phyloP scores from a whole-genome alignment of 2,113 vertebrate genomes.

The Anoplopoma fimbria region DNA sequence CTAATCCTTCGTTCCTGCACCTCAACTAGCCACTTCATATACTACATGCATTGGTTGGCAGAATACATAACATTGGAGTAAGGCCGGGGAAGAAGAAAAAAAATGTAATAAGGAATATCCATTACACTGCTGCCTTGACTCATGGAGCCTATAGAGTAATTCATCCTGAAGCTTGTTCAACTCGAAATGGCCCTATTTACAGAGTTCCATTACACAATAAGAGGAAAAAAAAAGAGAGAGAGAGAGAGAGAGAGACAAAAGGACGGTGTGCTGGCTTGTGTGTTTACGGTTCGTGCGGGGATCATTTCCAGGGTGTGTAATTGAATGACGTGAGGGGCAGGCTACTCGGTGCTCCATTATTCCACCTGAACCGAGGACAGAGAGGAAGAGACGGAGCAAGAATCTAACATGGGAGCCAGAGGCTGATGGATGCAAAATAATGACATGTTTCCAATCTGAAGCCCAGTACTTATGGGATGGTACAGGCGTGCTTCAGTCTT shows the following conservation, averaged over 20 bases:
- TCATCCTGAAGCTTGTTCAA: constrained; percentile 76
- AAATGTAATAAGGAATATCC: constrained; percentile 63
- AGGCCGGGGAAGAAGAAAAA: constrained; percentile 20
- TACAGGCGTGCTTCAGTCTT: background rate
- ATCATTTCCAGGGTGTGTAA: constrained; percentile 64
- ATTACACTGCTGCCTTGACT: constrained; percentile 73
- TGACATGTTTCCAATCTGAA: too few relatives aligned
- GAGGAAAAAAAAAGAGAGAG: constrained; percentile 24
- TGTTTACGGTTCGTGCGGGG: constrained; percentile 45
- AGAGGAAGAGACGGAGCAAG: constrained; percentile 22
- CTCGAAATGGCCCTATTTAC: constrained; percentile 75
- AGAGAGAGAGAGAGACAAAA: background rate
- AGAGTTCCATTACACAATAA: constrained; percentile 73
- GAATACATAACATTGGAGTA: constrained; percentile 42
- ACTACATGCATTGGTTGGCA: constrained; percentile 42
- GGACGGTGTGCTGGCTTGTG: constrained; percentile 2
- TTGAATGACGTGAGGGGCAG: constrained; percentile 65
- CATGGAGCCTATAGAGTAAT: constrained; percentile 68
- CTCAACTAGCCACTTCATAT: constrained; percentile 48
- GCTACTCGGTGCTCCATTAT: constrained; percentile 65
- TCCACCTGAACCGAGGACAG: constrained; percentile 49
- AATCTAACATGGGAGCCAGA: background rate
- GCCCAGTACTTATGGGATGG: background rate
- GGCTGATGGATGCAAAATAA: too few relatives aligned
- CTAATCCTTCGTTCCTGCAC: constrained; percentile 55